Evolutionary conservation across 2,113 vertebrate species (phyloP).

Genomic region (Merops nubicus): DNA sequence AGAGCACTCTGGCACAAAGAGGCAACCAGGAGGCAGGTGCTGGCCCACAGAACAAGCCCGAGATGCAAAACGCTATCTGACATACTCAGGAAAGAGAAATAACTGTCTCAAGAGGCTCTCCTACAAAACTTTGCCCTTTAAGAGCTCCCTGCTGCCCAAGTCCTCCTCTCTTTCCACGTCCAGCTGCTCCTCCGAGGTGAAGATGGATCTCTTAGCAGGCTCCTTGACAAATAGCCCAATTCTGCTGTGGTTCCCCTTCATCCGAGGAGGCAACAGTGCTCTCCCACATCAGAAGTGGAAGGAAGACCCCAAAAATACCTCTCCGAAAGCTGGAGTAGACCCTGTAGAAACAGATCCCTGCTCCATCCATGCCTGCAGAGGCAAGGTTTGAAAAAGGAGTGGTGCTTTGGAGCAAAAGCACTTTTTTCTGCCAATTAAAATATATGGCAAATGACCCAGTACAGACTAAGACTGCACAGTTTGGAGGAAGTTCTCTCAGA

Average conservation of each 20-base stretch:
- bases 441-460: neutral
- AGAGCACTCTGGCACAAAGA: neutral
- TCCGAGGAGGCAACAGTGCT: neutral
- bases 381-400: neutral
- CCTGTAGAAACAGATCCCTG: neutral
- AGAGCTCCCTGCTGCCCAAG: neutral
- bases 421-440: constrained; percentile 17
- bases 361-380: neutral
- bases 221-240: neutral
- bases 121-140: neutral
- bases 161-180: neutral
- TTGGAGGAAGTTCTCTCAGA: neutral
- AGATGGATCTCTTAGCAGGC: neutral
- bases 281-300: neutral
- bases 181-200: neutral
- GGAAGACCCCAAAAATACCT: neutral
- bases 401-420: neutral
- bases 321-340: neutral
- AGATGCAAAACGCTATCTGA: neutral
- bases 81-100: neutral
- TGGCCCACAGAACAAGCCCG: neutral
- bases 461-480: neutral
- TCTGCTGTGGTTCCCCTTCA: rapidly evolving
- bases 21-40: neutral
- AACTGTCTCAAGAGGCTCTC: rapidly evolving